These are phyloP conservation scores for Magallana angulata DNA, from an alignment of 1,140 invertebrate genomes.

Conservation along the genomic window DNA sequence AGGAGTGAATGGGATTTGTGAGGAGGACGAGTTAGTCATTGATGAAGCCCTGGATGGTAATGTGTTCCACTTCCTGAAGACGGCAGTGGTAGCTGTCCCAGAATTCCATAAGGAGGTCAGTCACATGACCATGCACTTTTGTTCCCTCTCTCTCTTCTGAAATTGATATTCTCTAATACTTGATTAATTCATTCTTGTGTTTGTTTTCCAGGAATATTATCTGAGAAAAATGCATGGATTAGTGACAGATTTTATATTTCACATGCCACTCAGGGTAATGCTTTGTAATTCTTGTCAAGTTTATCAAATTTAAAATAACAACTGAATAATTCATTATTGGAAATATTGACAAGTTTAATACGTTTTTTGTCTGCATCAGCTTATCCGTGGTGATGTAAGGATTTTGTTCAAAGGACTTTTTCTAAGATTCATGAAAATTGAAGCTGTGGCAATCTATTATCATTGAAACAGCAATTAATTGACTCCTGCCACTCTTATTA, in stretches of 20 bases:
- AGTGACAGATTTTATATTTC: constrained; percentile 94
- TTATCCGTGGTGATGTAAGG: too few species aligned
- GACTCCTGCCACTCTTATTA: too few species aligned
- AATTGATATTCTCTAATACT: too few species aligned
- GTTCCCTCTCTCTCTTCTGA: not conserved
- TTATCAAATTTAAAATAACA: too few species aligned
- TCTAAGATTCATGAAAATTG: too few species aligned
- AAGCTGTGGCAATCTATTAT: too few species aligned
- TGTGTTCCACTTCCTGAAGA: constrained; percentile 89
- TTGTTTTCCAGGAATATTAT: constrained; percentile 85
- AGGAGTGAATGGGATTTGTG: constrained; percentile 77
- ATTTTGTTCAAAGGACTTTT: too few species aligned
- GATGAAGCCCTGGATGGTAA: constrained; percentile 89
- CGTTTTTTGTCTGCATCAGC: too few species aligned
- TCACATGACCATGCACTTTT: not conserved
- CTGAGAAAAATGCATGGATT: constrained; percentile 90
- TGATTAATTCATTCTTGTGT: too few species aligned
- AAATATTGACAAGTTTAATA: too few species aligned
- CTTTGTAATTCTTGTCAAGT: not conserved
- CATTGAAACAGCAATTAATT: not conserved
- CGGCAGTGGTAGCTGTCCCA: constrained; percentile 86
- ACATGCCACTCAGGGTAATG: constrained; percentile 91
- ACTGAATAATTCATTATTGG: too few species aligned
- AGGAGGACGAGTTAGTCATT: constrained; percentile 88
- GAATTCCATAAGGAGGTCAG: constrained; percentile 86